Percentiles rank a stretch among this genome's conserved stretches.
Evolutionary conservation across 2,113 vertebrate genomes (phyloP).

Genomic region (Butorides virescens): DNA sequence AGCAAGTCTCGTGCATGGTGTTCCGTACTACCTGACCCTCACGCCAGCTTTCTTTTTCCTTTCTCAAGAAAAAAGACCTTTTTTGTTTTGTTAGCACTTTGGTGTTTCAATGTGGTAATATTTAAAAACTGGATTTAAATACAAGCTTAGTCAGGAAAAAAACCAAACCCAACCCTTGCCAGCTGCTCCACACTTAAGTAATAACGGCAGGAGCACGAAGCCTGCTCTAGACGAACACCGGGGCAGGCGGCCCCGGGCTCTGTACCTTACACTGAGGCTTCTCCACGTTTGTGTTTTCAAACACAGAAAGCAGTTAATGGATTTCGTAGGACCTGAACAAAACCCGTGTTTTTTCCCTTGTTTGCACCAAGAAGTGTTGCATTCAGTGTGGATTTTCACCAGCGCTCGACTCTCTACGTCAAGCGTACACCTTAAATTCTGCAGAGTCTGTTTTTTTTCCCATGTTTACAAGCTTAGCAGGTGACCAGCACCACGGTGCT

Average conservation of each 20-base stretch:
- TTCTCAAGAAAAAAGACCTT: neutral
- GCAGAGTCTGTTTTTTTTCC: neutral
- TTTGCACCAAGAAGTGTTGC: slow-evolving; percentile 3
- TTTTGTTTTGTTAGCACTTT: slow-evolving; percentile 31
- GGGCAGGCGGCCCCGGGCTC: neutral
- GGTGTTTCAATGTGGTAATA: slow-evolving; percentile 41
- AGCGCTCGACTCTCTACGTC: neutral
- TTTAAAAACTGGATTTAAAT: slow-evolving; percentile 29
- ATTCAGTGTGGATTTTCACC: slow-evolving; percentile 9
- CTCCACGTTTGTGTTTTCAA: neutral
- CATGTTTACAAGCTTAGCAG: neutral
- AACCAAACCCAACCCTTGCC: neutral
- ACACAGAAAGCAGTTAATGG: neutral
- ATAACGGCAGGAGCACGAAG: neutral
- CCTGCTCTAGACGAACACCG: neutral
- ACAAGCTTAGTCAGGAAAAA: neutral
- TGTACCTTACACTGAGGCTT: neutral
- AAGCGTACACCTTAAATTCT: neutral
- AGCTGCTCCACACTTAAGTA: neutral
- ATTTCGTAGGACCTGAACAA: neutral
- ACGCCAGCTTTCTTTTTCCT: neutral
- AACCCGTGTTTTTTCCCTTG: neutral
- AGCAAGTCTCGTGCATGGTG: slow-evolving; percentile 38
- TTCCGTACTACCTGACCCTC: slow-evolving; percentile 30
- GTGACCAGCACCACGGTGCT: neutral